Evolutionary conservation across 2,888 invertebrate genomes (phyloP).

Genomic region (Toxonevra muliebris): DNA sequence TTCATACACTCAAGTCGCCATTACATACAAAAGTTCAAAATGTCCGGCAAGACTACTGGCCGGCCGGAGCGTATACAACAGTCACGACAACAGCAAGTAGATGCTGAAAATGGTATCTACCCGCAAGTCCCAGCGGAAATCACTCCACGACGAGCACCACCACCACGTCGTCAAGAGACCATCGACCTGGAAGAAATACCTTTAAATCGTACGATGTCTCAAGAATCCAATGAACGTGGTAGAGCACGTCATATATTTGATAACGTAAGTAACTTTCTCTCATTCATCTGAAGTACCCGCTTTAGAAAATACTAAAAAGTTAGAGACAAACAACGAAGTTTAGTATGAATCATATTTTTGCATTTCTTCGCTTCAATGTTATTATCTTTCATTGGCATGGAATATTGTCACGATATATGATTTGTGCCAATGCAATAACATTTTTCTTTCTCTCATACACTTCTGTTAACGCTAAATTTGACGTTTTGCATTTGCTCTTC

Average conservation of each 20-base stretch:
- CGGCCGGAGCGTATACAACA: conserved; percentile 8
- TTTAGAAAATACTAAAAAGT: too few relatives aligned
- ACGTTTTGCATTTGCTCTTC: too few relatives aligned
- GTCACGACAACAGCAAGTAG: conserved; percentile 48
- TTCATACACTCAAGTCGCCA: too few relatives aligned
- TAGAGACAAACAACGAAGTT: too few relatives aligned
- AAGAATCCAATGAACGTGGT: conserved; percentile 54
- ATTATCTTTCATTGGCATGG: neutral
- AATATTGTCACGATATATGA: too few relatives aligned
- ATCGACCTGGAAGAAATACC: conserved; percentile 60
- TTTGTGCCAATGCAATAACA: too few relatives aligned
- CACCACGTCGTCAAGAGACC: conserved; percentile 56
- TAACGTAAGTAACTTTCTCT: conserved; percentile 46
- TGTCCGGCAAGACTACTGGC: conserved; percentile 8
- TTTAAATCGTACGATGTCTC: conserved; percentile 46
- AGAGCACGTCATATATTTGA: conserved; percentile 56
- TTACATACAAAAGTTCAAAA: neutral
- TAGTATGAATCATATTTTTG: conserved; percentile 30
- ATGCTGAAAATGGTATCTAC: conserved; percentile 56
- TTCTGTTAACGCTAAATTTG: too few relatives aligned
- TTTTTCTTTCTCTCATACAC: too few relatives aligned
- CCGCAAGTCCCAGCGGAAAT: conserved; percentile 49
- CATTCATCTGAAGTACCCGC: too few relatives aligned
- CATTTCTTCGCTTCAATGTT: neutral
- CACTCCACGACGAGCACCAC: conserved; percentile 48